Evolutionary conservation across 92 coral and sea anemone genomes (phyloP).

Genomic region (Phenganax stokvisi): DNA sequence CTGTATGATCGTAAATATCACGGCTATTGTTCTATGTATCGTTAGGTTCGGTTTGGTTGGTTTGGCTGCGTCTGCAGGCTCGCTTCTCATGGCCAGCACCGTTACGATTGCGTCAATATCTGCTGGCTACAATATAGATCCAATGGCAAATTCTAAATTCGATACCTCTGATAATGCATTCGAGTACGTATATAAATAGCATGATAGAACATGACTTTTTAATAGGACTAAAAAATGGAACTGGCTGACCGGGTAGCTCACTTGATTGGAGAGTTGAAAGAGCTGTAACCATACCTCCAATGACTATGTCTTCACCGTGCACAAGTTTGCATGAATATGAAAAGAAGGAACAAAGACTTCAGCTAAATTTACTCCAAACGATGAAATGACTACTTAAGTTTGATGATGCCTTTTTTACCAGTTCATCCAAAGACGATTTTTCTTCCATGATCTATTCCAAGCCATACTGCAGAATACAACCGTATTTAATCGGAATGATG

Average conservation of each 20-base stretch:
- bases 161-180: background rate
- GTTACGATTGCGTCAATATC: conserved; percentile 50
- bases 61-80: conserved; percentile 52
- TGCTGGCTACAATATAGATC: conserved; percentile 45
- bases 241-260: too few relatives aligned
- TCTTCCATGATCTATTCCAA: conserved; percentile 50
- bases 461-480: conserved; percentile 85
- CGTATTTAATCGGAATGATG: conserved; percentile 77
- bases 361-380: too few relatives aligned
- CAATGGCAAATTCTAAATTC: background rate
- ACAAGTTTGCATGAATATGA: too few relatives aligned
- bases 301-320: too few relatives aligned
- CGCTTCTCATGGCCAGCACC: conserved; percentile 53
- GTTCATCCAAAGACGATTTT: background rate
- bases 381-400: too few relatives aligned
- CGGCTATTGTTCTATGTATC: background rate
- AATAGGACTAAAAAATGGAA: too few relatives aligned
- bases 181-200: background rate
- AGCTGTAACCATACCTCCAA: too few relatives aligned
- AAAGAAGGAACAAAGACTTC: too few relatives aligned
- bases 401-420: background rate
- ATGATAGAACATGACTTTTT: too few relatives aligned
- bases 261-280: too few relatives aligned
- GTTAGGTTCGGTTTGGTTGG: conserved; percentile 59
- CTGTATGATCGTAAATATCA: background rate